A percentile compares a stretch with the other conserved stretches of the same genome.
Conservation (phyloP, 2,888 invertebrate genomes). For the Phanerotoma sp. region DNA sequence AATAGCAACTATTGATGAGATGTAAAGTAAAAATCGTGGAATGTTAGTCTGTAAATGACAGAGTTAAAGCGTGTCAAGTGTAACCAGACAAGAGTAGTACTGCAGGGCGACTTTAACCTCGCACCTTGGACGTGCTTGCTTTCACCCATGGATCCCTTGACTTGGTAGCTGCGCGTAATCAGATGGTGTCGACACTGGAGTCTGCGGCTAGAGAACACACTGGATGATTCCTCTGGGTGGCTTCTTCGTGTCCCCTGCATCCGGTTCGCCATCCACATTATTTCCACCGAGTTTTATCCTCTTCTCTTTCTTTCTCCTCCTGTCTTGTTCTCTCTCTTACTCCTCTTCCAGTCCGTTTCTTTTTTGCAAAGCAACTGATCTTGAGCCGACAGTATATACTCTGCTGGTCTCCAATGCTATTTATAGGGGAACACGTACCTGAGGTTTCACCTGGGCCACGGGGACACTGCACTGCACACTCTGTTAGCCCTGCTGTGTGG, state of each 20-base stretch:
- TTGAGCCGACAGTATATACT: not conserved
- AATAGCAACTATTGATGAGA: too few species aligned
- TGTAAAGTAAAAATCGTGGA: not conserved
- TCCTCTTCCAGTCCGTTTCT: slow-evolving; percentile 1
- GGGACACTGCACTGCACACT: slow-evolving; percentile 4
- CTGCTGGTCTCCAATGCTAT: slow-evolving; percentile 11
- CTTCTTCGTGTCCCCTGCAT: slow-evolving; percentile 47
- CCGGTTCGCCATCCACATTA: slow-evolving; percentile 53
- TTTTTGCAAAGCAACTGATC: slow-evolving; percentile 3
- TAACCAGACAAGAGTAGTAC: slow-evolving; percentile 14
- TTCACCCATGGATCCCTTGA: slow-evolving; percentile 9
- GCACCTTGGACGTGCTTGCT: slow-evolving; percentile 20
- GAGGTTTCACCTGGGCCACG: slow-evolving; percentile 16
- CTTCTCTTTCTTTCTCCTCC: not conserved
- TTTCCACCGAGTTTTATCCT: slow-evolving; percentile 45
- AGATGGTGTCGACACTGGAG: slow-evolving; percentile 14
- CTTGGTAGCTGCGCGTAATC: slow-evolving; percentile 16
- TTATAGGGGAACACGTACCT: slow-evolving; percentile 17
- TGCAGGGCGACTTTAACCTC: slow-evolving; percentile 23
- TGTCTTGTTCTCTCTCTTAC: too few species aligned
- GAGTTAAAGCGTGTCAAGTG: slow-evolving; percentile 13
- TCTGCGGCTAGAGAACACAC: slow-evolving; percentile 6
- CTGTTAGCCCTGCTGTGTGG: not conserved
- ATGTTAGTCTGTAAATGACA: slow-evolving; percentile 1
- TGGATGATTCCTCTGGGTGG: slow-evolving; percentile 37